These are phyloP conservation scores for Caenorhabditis sp. DNA, from an alignment of 2,888 invertebrate genomes.

Conservation along the genomic window DNA sequence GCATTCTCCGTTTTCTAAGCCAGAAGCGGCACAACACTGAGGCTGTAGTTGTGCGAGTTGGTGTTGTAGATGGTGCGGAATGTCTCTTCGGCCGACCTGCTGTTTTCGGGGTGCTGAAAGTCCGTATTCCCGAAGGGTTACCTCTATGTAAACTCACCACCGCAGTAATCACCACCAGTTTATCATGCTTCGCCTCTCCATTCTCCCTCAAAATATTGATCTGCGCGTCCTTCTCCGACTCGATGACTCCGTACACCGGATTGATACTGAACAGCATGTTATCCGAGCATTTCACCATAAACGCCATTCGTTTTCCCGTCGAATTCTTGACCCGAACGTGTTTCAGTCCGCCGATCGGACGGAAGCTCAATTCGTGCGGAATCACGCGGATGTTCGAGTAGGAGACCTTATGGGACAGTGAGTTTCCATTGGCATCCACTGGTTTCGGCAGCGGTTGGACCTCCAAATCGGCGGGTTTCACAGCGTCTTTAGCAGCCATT, in stretches of 20 bases:
- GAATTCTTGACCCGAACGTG: slow-evolving; percentile 44
- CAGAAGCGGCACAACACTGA: slow-evolving; percentile 52
- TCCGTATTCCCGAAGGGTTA: too few species aligned
- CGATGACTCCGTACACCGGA: slow-evolving; percentile 59
- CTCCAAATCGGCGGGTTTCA: not conserved
- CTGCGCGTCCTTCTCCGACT: slow-evolving; percentile 27
- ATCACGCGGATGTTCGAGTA: slow-evolving; percentile 54
- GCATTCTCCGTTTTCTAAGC: too few species aligned
- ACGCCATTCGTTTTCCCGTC: slow-evolving; percentile 42
- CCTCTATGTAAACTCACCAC: slow-evolving; percentile 35
- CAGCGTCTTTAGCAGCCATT: slow-evolving; percentile 37
- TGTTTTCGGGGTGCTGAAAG: slow-evolving; percentile 27
- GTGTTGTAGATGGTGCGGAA: slow-evolving; percentile 34
- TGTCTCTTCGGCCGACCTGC: slow-evolving; percentile 27
- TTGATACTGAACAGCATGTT: slow-evolving; percentile 61
- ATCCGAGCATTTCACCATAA: slow-evolving; percentile 65
- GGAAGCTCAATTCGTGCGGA: slow-evolving; percentile 56
- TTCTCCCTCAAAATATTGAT: slow-evolving; percentile 62
- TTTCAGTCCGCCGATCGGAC: slow-evolving; percentile 54
- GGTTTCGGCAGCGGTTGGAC: not conserved
- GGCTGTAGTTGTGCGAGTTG: slow-evolving; percentile 50
- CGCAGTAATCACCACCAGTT: slow-evolving; percentile 52
- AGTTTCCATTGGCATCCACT: not conserved
- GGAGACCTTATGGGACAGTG: slow-evolving; percentile 7
- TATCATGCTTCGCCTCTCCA: slow-evolving; percentile 52